phyloP scores from a whole-genome alignment of 2,888 invertebrate genomes.

The Ormyrus nitidulus region DNA sequence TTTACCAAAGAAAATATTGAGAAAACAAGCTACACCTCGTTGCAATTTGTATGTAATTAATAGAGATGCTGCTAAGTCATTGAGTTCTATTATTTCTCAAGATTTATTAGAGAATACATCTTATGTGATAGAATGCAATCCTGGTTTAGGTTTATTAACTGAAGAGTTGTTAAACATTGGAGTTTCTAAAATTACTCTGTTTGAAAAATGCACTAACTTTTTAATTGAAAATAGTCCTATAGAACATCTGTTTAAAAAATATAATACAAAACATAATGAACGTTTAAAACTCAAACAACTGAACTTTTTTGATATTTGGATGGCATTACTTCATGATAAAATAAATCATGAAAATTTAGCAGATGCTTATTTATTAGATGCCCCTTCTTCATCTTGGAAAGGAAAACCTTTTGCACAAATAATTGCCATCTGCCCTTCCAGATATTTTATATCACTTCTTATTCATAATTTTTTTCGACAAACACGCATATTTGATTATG shows the following conservation, averaged over 20 bases:
- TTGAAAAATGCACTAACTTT: slow-evolving; percentile 79
- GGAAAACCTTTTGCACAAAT: slow-evolving; percentile 79
- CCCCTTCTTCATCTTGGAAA: slow-evolving; percentile 75
- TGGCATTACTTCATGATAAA: slow-evolving; percentile 79
- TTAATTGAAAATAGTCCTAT: slow-evolving; percentile 75
- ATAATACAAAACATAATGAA: slow-evolving; percentile 74
- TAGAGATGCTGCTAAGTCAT: slow-evolving; percentile 73
- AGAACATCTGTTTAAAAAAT: slow-evolving; percentile 73
- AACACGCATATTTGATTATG: slow-evolving; percentile 77
- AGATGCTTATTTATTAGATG: slow-evolving; percentile 76
- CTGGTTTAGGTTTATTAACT: slow-evolving; percentile 82
- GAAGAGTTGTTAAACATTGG: slow-evolving; percentile 78
- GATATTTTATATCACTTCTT: slow-evolving; percentile 80
- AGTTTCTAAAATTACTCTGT: slow-evolving; percentile 78
- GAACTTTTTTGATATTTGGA: slow-evolving; percentile 80
- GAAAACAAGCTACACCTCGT: slow-evolving; percentile 53
- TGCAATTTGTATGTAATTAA: slow-evolving; percentile 77
- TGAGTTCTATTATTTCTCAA: slow-evolving; percentile 72
- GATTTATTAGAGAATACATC: slow-evolving; percentile 68
- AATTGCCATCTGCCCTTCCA: slow-evolving; percentile 79
- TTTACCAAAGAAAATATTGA: slow-evolving; percentile 13
- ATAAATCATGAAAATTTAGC: slow-evolving; percentile 78
- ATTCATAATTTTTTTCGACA: slow-evolving; percentile 80
- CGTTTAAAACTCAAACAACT: slow-evolving; percentile 76
- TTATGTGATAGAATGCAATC: slow-evolving; percentile 82